These are phyloP conservation scores for Oenanthe melanoleuca DNA, from an alignment of 2,113 vertebrate species.

Conservation along the genomic window DNA sequence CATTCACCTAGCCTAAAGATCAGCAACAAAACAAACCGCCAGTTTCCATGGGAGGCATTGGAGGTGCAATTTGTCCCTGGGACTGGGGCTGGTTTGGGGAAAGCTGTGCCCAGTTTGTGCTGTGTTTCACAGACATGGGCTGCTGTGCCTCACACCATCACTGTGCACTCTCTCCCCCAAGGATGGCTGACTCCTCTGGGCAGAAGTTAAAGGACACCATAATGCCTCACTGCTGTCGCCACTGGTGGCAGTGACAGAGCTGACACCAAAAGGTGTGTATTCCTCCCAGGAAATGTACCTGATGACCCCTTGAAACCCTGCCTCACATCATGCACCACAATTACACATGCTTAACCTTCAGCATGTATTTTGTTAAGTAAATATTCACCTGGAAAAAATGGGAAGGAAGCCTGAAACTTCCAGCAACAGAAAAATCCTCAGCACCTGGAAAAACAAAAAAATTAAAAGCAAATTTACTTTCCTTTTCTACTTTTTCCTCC, in stretches of 20 bases:
- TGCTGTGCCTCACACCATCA: neutral
- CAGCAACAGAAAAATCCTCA: constrained; percentile 63
- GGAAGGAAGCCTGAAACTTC: constrained; percentile 53
- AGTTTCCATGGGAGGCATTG: neutral
- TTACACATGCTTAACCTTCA: neutral
- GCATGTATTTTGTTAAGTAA: neutral
- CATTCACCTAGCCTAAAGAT: neutral
- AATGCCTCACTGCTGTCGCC: neutral
- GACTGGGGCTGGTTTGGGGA: neutral
- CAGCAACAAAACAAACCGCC: neutral
- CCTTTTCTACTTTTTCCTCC: neutral
- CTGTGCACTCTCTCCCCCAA: neutral
- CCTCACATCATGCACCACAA: neutral
- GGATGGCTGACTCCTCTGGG: neutral
- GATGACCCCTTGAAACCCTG: neutral
- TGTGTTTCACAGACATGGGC: accelerated
- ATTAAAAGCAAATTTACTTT: neutral
- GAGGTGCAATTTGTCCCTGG: accelerated
- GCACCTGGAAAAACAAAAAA: constrained; percentile 18
- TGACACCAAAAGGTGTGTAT: neutral
- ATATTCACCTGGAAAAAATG: constrained; percentile 64
- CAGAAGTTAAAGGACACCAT: neutral
- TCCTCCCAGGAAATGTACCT: neutral
- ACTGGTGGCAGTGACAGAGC: neutral
- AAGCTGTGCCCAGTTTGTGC: neutral